Conservation (phyloP, 2,113 vertebrate genomes). For the Heterotis niloticus region DNA sequence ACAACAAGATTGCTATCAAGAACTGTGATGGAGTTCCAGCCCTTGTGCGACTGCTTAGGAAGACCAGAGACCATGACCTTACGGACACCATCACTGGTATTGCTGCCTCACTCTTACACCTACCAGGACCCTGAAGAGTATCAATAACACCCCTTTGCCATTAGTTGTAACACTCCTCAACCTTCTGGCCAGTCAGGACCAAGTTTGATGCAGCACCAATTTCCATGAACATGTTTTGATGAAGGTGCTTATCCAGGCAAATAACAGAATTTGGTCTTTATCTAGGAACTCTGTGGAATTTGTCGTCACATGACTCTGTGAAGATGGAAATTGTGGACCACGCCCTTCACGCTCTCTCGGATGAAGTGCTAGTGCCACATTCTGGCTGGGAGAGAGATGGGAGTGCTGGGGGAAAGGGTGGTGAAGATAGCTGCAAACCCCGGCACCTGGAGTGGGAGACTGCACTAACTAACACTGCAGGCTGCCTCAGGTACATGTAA, state of each 20-base stretch:
- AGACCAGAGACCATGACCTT: constrained; percentile 82
- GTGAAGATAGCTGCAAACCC: constrained; percentile 82
- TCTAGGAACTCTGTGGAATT: constrained; percentile 90
- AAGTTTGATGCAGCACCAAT: no score
- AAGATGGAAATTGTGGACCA: constrained; percentile 98
- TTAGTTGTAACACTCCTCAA: no score
- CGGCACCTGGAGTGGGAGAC: constrained; percentile 90
- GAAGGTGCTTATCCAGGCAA: background rate
- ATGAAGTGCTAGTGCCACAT: constrained; percentile 86
- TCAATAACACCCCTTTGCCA: no score
- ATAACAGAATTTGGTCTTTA: background rate
- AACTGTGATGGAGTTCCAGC: constrained; percentile 92
- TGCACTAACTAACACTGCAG: constrained; percentile 89
- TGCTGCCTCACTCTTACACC: background rate
- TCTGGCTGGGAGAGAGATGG: constrained; percentile 82
- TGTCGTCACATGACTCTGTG: constrained; percentile 92
- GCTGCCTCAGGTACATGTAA: constrained; percentile 82
- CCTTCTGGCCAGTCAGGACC: no score
- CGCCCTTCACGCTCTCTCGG: constrained; percentile 80
- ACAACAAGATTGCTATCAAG: constrained; percentile 96
- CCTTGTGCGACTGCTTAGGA: constrained; percentile 80
- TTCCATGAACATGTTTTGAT: no score
- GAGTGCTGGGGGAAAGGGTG: constrained; percentile 51
- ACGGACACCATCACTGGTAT: constrained; percentile 81
- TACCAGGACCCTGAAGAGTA: no score